phyloP scores from a whole-genome alignment of 2,113 vertebrate genomes.

The Aptenodytes patagonicus region DNA sequence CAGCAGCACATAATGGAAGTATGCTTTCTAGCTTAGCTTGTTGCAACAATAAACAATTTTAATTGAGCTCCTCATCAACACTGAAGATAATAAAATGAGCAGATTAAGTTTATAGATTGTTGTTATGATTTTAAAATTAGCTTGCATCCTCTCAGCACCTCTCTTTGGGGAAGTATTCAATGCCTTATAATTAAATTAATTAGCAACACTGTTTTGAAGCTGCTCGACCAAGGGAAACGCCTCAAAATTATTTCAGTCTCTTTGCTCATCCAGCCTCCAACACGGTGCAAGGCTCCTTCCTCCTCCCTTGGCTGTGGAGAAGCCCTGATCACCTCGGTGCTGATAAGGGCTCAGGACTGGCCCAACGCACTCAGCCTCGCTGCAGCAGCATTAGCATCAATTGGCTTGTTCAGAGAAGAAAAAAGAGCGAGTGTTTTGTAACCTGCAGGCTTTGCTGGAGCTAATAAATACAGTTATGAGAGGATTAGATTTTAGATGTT shows the following conservation, averaged over 20 bases:
- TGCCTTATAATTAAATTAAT: slow-evolving; percentile 26
- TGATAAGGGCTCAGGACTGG: not conserved
- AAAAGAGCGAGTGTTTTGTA: too few species aligned
- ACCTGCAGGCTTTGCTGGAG: not conserved
- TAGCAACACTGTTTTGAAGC: not conserved
- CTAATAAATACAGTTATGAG: not conserved
- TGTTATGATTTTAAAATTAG: slow-evolving; percentile 3
- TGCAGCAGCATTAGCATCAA: not conserved
- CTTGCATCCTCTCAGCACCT: not conserved
- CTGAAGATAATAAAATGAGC: not conserved
- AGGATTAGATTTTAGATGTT: not conserved
- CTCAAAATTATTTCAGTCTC: not conserved
- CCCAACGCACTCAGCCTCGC: too few species aligned
- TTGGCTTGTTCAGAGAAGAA: not conserved
- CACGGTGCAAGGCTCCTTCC: not conserved
- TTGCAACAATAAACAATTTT: not conserved
- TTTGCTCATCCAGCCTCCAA: not conserved
- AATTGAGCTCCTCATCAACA: not conserved
- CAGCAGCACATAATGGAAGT: not conserved
- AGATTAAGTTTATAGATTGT: not conserved
- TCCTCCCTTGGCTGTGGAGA: not conserved
- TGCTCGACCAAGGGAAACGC: not conserved
- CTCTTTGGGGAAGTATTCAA: not conserved
- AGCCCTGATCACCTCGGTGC: not conserved
- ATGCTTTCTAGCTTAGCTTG: not conserved